phyloP scores from a whole-genome alignment of 2,113 vertebrate species.

The Petroica traversi region DNA sequence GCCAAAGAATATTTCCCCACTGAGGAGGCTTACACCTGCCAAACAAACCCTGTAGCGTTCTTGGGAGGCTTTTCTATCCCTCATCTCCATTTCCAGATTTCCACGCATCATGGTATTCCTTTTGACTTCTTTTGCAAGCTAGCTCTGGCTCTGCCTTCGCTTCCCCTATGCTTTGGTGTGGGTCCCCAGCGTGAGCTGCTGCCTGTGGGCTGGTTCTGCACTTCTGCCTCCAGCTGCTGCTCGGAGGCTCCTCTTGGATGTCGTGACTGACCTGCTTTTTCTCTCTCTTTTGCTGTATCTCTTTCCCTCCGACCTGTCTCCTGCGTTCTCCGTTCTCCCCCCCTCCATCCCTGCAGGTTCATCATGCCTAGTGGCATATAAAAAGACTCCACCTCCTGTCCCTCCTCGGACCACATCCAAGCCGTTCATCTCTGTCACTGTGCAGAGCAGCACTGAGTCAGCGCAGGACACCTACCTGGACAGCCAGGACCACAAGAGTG shows the following conservation, averaged over 20 bases:
- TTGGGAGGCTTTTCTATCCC: slow-evolving; percentile 18
- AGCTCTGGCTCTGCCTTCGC: slow-evolving; percentile 49
- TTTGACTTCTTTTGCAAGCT: slow-evolving; percentile 53
- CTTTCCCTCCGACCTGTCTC: slow-evolving; percentile 12
- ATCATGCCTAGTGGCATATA: slow-evolving; percentile 95
- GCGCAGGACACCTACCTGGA: slow-evolving; percentile 98
- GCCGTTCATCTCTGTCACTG: slow-evolving; percentile 97
- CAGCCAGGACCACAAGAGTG: slow-evolving; percentile 92
- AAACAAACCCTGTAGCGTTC: not conserved
- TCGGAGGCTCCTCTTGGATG: slow-evolving; percentile 2
- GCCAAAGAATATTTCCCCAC: not conserved
- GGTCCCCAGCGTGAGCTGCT: slow-evolving; percentile 37
- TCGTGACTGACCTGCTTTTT: slow-evolving; percentile 58
- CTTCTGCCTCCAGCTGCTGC: slow-evolving; percentile 39
- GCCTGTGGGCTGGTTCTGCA: slow-evolving; percentile 44
- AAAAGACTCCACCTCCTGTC: slow-evolving; percentile 95
- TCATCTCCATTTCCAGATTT: slow-evolving; percentile 40
- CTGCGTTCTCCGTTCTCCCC: not conserved
- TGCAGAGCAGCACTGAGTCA: slow-evolving; percentile 98
- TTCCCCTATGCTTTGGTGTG: slow-evolving; percentile 52
- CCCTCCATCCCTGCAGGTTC: slow-evolving; percentile 80
- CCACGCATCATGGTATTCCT: not conserved
- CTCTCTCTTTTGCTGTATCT: slow-evolving; percentile 44
- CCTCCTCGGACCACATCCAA: slow-evolving; percentile 97
- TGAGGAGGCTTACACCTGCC: not conserved